phyloP scores from a whole-genome alignment of 2,797 vertebrate species.

The Fistularia tabacaria region DNA sequence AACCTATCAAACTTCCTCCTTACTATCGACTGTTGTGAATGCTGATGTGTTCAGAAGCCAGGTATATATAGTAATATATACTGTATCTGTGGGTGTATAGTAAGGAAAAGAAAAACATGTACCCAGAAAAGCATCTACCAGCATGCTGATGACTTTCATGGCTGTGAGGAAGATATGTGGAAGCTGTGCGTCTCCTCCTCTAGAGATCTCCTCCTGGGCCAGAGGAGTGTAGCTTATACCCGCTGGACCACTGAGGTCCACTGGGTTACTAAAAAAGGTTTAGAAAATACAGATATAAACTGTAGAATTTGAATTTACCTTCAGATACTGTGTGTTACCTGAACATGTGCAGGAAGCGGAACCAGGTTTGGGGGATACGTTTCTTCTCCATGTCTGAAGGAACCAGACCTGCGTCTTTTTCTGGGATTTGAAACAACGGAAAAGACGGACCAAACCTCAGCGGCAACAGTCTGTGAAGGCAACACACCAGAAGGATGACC shows the following conservation, averaged over 20 bases:
- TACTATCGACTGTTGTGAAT: too few species aligned
- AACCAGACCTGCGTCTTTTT: conserved; percentile 86
- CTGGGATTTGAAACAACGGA: conserved; percentile 86
- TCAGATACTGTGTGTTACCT: conserved; percentile 67
- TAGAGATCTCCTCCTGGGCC: conserved; percentile 82
- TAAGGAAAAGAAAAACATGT: conserved; percentile 24
- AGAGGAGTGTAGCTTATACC: conserved; percentile 57
- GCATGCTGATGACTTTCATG: conserved; percentile 87
- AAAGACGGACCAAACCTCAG: conserved; percentile 87
- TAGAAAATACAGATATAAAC: too few species aligned
- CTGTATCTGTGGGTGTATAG: too few species aligned
- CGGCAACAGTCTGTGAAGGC: conserved; percentile 76
- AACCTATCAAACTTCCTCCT: too few species aligned
- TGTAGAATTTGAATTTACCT: too few species aligned
- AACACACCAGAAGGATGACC: neutral
- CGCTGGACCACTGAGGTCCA: conserved; percentile 81
- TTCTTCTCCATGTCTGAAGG: conserved; percentile 88
- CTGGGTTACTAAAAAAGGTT: conserved; percentile 81
- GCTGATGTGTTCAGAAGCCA: too few species aligned
- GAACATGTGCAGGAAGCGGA: conserved; percentile 91
- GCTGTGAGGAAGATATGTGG: conserved; percentile 91
- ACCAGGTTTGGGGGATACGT: conserved; percentile 89
- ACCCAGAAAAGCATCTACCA: conserved; percentile 94
- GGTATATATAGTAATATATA: too few species aligned
- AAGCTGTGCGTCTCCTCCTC: conserved; percentile 72